A percentile compares a stretch with the other conserved stretches of the same genome.
phyloP scores from a whole-genome alignment of 2,797 vertebrate genomes.

The Aldrovandia affinis region DNA sequence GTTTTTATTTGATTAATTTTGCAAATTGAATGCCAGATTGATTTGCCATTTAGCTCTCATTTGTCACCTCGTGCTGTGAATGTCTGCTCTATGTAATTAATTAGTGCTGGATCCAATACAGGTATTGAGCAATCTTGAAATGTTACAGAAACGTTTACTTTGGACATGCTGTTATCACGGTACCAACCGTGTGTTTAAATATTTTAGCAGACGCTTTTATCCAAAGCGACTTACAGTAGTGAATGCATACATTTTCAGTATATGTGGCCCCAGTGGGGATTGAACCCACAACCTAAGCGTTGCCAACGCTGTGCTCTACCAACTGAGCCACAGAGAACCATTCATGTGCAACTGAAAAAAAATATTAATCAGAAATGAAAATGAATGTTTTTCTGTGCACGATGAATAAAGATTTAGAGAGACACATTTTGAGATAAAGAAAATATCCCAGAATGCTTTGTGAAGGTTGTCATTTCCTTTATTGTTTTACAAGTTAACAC shows the following conservation, averaged over 20 bases:
- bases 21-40: not conserved
- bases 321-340: too few species aligned
- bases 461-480: conserved; percentile 43
- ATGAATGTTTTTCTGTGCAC: not conserved
- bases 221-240: too few species aligned
- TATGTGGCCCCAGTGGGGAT: too few species aligned
- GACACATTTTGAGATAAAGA: not conserved
- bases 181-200: not conserved
- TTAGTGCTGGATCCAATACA: not conserved
- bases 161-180: not conserved
- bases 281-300: too few species aligned
- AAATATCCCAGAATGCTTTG: not conserved
- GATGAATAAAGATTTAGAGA: not conserved
- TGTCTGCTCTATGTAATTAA: not conserved
- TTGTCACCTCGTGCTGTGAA: not conserved
- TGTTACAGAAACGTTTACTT: not conserved
- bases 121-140: not conserved
- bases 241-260: too few species aligned
- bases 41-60: not conserved
- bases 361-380: not conserved
- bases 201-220: not conserved
- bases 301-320: too few species aligned
- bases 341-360: not conserved
- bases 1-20: not conserved
- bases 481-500: conserved; percentile 74